Conservation (phyloP, 2,113 vertebrate species). For the Bubalus kerabau region DNA sequence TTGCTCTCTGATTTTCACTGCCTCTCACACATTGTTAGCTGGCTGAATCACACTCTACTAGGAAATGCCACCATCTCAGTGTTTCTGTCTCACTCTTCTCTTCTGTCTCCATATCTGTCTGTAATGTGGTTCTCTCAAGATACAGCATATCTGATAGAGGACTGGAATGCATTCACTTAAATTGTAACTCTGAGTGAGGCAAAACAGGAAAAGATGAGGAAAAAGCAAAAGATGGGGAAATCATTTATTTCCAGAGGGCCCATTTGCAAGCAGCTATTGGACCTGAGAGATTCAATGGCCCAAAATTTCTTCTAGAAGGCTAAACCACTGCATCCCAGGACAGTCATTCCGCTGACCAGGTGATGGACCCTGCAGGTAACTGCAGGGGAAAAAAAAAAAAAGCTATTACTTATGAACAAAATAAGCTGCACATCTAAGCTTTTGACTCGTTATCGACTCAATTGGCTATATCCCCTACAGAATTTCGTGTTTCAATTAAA, state of each 20-base stretch:
- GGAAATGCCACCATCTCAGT: not conserved
- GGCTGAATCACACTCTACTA: not conserved
- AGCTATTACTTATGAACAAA: conserved; percentile 37
- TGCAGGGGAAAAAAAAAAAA: not conserved
- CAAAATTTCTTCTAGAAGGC: not conserved
- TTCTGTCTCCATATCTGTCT: not conserved
- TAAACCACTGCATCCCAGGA: not conserved
- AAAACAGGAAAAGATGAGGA: not conserved
- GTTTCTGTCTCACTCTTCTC: not conserved
- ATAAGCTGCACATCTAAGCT: conserved; percentile 17
- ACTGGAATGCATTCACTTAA: not conserved
- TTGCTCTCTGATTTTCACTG: not conserved
- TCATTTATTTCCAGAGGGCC: not conserved
- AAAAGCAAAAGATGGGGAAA: not conserved
- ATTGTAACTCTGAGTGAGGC: not conserved
- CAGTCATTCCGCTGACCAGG: not conserved
- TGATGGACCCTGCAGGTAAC: not conserved
- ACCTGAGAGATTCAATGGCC: not conserved
- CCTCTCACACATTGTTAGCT: not conserved
- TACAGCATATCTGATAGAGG: not conserved
- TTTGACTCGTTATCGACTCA: conserved; percentile 47
- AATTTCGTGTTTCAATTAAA: conserved; percentile 62
- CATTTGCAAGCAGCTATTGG: not conserved
- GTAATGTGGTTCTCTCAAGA: not conserved
- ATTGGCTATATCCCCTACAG: not conserved